phyloP scores from a whole-genome alignment of 23 tunicate species.

The Phallusia fumigata region DNA sequence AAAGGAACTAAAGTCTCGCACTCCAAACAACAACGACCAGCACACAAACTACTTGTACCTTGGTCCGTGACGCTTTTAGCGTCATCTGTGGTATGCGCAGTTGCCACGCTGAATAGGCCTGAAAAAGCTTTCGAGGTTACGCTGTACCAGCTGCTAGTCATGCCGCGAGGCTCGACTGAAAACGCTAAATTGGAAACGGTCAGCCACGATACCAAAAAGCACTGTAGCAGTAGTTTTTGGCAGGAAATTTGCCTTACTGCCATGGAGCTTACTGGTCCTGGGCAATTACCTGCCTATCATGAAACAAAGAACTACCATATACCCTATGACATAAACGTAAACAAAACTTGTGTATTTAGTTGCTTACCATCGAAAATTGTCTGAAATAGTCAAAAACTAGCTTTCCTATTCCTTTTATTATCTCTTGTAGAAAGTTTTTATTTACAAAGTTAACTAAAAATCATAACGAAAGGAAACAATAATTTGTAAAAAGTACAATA shows the following conservation, averaged over 20 bases:
- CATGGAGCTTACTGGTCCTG: neutral
- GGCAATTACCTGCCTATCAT: no score
- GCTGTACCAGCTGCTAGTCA: slow-evolving; percentile 14
- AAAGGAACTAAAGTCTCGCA: neutral
- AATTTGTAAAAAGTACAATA: no score
- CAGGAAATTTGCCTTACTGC: neutral
- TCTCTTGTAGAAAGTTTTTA: no score
- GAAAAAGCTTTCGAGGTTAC: neutral
- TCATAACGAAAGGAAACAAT: no score
- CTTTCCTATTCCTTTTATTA: no score
- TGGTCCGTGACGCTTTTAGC: neutral
- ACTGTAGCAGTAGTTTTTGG: neutral
- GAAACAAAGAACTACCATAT: no score
- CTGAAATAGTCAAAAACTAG: no score
- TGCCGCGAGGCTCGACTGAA: neutral
- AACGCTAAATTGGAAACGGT: neutral
- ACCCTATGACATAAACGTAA: no score
- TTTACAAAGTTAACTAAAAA: no score
- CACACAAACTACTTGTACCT: neutral
- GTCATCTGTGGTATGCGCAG: neutral
- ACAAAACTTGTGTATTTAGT: no score
- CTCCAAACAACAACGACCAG: no score
- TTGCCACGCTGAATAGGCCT: neutral
- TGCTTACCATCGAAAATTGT: no score
- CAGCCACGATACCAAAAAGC: neutral